These are phyloP conservation scores for Adela reaumurella DNA, from an alignment of 2,888 invertebrate genomes.

Conservation along the genomic window DNA sequence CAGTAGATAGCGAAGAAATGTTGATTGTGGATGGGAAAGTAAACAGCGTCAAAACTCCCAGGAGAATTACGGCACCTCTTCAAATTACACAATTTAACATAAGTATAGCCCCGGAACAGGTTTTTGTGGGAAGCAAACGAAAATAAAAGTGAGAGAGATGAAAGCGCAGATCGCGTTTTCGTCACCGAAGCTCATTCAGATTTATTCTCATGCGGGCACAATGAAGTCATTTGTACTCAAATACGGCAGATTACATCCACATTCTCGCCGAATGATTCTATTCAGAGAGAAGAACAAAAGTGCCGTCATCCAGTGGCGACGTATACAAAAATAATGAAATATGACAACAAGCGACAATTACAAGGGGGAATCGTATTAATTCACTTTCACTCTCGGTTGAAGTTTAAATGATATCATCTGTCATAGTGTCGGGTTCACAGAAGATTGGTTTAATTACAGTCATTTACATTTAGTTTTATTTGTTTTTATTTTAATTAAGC, in stretches of 20 bases:
- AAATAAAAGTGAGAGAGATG: slow-evolving; percentile 15
- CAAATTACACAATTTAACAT: too few species aligned
- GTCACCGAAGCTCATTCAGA: slow-evolving; percentile 5
- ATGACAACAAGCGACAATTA: slow-evolving; percentile 25
- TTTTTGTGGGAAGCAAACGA: slow-evolving; percentile 12
- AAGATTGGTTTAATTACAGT: too few species aligned
- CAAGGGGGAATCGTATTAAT: slow-evolving; percentile 22
- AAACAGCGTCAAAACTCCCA: too few species aligned
- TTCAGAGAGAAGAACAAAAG: slow-evolving; percentile 20
- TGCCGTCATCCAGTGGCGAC: slow-evolving; percentile 25
- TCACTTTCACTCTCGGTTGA: slow-evolving; percentile 14
- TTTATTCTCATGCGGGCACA: slow-evolving; percentile 15
- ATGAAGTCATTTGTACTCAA: slow-evolving; percentile 8
- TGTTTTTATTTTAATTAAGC: too few species aligned
- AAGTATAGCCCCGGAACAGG: background rate
- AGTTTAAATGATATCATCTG: too few species aligned
- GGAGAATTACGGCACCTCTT: too few species aligned
- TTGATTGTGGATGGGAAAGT: too few species aligned
- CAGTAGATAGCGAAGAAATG: too few species aligned
- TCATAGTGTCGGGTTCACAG: too few species aligned
- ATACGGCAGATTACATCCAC: slow-evolving; percentile 14
- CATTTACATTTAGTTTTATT: too few species aligned
- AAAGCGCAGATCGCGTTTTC: slow-evolving; percentile 12
- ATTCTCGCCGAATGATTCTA: background rate
- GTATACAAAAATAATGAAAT: slow-evolving; percentile 14